Percentiles rank a stretch among this genome's conserved stretches.
Conservation (phyloP, 2,888 invertebrate species). For the Philhelius pedissequus region DNA sequence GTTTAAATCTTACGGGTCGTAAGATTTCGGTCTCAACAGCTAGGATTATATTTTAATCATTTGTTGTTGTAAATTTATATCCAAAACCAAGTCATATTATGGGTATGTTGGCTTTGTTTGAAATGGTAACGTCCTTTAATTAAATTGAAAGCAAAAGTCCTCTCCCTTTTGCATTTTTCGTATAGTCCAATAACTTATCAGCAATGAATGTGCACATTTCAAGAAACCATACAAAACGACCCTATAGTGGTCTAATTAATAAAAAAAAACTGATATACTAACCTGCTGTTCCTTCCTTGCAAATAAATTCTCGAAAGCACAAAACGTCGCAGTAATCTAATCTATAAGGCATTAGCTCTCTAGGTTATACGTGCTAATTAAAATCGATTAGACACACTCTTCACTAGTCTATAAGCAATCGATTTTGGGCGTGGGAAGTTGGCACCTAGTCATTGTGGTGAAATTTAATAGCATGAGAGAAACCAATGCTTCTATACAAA, state of each 20-base stretch:
- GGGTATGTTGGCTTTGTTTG: neutral
- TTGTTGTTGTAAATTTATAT: too few species aligned
- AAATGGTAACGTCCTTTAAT: slow-evolving; percentile 43
- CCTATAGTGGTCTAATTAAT: slow-evolving; percentile 45
- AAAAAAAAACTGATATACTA: neutral
- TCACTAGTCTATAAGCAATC: neutral
- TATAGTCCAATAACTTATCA: neutral
- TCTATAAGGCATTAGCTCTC: slow-evolving; percentile 45
- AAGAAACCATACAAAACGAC: slow-evolving; percentile 48
- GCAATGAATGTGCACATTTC: slow-evolving; percentile 12
- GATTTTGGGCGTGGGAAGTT: slow-evolving; percentile 23
- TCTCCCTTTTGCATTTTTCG: neutral
- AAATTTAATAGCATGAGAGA: slow-evolving; percentile 16
- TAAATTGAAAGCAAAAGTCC: slow-evolving; percentile 29
- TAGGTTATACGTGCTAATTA: slow-evolving; percentile 46
- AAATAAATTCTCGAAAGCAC: neutral
- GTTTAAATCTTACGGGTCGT: too few species aligned
- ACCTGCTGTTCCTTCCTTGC: neutral
- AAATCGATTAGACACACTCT: slow-evolving; percentile 50
- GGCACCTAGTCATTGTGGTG: neutral
- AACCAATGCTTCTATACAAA: neutral
- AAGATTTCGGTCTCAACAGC: too few species aligned
- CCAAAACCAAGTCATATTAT: neutral
- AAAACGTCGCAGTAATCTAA: slow-evolving; percentile 44
- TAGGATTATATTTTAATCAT: too few species aligned